A percentile compares a stretch with the other conserved stretches of the same genome.
Evolutionary conservation across 2,113 vertebrate genomes (phyloP).

Genomic region (Bostrychus sinensis): DNA sequence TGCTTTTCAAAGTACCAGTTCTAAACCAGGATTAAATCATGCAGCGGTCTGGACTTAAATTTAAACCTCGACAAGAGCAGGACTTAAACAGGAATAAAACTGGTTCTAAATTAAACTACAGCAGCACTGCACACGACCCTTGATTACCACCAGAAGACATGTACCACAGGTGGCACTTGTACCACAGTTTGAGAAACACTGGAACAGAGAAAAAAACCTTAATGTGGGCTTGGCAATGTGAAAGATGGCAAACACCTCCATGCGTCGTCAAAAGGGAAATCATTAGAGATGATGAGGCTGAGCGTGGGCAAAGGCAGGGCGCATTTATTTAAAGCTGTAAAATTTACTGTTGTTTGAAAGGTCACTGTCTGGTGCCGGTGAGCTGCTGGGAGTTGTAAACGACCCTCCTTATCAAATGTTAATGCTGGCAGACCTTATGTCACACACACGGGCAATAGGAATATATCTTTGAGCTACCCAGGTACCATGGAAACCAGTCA

Average conservation of each 20-base stretch:
- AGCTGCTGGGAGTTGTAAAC: conserved; percentile 83
- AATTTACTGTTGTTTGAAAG: conserved; percentile 83
- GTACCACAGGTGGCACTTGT: too few species aligned
- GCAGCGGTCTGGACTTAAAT: too few species aligned
- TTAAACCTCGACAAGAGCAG: too few species aligned
- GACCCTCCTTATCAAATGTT: conserved; percentile 85
- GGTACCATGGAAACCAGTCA: conserved; percentile 81
- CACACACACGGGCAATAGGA: conserved; percentile 59
- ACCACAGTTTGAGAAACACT: too few species aligned
- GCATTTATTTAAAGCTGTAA: conserved; percentile 77
- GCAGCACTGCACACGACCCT: too few species aligned
- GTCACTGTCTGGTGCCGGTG: conserved; percentile 79
- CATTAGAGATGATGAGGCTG: conserved; percentile 68
- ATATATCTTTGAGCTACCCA: conserved; percentile 78
- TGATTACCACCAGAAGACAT: too few species aligned
- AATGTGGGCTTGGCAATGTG: conserved; percentile 45
- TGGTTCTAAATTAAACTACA: too few species aligned
- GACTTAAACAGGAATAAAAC: too few species aligned
- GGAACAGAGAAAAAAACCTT: conserved; percentile 44
- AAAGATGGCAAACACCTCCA: conserved; percentile 53
- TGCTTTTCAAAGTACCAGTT: too few species aligned
- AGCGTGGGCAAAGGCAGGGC: conserved; percentile 62
- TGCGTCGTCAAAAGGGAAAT: conserved; percentile 68
- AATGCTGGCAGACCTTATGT: conserved; percentile 79
- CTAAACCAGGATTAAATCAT: too few species aligned